These are phyloP conservation scores for Archilochus colubris DNA, from an alignment of 2,113 vertebrate genomes.

Conservation along the genomic window DNA sequence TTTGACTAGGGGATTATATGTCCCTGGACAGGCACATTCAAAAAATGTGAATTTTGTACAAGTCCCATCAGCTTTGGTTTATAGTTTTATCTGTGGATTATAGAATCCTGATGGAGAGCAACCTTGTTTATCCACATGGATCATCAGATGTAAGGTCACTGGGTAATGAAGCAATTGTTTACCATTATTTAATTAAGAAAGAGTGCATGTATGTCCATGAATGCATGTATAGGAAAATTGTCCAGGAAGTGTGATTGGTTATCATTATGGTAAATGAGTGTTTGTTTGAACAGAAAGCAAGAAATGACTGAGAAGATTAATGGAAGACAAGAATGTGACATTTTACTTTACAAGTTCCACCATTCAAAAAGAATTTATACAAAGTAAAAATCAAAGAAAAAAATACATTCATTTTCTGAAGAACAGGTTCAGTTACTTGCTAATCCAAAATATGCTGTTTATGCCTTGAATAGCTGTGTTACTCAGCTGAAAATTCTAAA, in stretches of 20 bases:
- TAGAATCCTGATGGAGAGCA: neutral
- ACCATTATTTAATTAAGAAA: slow-evolving; percentile 1
- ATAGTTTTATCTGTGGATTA: neutral
- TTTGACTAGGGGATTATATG: neutral
- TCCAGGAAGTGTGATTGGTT: neutral
- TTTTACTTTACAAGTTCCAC: neutral
- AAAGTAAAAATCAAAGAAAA: neutral
- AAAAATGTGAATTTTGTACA: neutral
- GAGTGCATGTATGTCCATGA: neutral
- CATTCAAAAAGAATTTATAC: neutral
- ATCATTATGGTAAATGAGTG: neutral
- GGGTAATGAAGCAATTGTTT: neutral
- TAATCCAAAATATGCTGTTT: neutral
- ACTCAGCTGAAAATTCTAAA: neutral
- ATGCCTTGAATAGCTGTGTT: neutral
- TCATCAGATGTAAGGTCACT: neutral
- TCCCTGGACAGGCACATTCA: neutral
- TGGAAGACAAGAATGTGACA: neutral
- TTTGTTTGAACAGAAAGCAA: neutral
- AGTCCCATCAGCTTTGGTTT: neutral
- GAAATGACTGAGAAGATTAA: neutral
- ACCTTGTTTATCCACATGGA: neutral
- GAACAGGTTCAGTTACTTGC: neutral
- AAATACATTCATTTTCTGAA: neutral
- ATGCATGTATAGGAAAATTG: neutral